These are phyloP conservation scores for Hassar affinis DNA, from an alignment of 2,113 vertebrate genomes.

Conservation along the genomic window DNA sequence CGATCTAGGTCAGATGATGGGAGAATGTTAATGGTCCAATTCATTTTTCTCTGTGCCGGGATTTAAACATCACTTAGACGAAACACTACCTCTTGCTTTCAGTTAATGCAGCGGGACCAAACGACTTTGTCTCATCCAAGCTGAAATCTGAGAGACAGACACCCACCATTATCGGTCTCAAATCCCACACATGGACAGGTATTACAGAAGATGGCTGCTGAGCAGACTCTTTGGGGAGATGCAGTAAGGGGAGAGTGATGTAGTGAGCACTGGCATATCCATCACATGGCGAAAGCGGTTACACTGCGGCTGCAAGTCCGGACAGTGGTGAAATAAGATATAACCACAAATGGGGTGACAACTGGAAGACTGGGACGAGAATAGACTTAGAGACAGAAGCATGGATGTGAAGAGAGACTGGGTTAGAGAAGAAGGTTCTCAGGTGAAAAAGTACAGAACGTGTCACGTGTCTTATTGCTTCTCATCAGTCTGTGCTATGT, in stretches of 20 bases:
- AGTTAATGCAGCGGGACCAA: conserved; percentile 31
- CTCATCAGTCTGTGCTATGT: background rate
- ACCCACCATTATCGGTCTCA: conserved; percentile 19
- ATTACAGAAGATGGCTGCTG: conserved; percentile 41
- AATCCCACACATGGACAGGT: conserved; percentile 36
- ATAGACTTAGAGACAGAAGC: conserved; percentile 42
- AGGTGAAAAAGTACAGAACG: background rate
- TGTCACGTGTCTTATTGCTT: background rate
- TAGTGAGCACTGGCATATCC: conserved; percentile 7
- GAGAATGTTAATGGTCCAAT: background rate
- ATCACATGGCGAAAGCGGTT: conserved; percentile 22
- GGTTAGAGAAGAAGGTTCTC: background rate
- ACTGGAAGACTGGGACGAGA: background rate
- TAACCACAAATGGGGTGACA: conserved; percentile 21
- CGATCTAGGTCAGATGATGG: conserved; percentile 10
- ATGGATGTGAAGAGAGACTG: conserved; percentile 1
- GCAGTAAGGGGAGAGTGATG: conserved; percentile 32
- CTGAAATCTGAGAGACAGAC: conserved; percentile 37
- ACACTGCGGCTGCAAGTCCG: conserved; percentile 15
- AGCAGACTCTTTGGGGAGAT: conserved; percentile 38
- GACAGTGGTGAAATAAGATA: conserved; percentile 42
- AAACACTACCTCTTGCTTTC: conserved; percentile 32
- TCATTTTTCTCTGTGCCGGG: conserved; percentile 19
- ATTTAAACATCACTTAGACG: conserved; percentile 21
- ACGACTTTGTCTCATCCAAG: conserved; percentile 37